phyloP scores from a whole-genome alignment of 2,113 vertebrate genomes.

The Chaetodon auriga region DNA sequence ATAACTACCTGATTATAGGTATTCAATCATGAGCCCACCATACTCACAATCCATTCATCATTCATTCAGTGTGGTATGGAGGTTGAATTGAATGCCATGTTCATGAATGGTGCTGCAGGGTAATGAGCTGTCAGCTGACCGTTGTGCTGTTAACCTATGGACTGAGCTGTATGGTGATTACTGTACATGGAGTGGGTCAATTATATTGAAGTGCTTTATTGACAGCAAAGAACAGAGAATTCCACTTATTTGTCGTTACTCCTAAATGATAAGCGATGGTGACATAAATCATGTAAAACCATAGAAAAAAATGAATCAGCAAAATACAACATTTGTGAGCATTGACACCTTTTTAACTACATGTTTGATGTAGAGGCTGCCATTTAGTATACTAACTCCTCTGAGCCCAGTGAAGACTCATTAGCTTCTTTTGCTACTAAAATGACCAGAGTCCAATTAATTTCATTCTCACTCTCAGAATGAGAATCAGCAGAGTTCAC shows the following conservation, averaged over 20 bases:
- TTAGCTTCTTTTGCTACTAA: neutral
- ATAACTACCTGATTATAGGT: constrained; percentile 40
- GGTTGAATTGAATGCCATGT: neutral
- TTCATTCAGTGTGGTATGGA: neutral
- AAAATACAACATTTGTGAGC: neutral
- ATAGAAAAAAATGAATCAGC: neutral
- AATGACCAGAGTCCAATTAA: neutral
- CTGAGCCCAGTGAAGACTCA: neutral
- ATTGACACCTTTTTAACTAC: neutral
- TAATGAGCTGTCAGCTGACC: constrained; percentile 22
- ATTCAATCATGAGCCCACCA: constrained; percentile 31
- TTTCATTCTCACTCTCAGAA: neutral
- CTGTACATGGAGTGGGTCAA: constrained; percentile 38
- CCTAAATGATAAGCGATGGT: constrained; percentile 4
- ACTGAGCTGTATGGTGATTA: constrained; percentile 45
- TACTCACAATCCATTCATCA: constrained; percentile 8
- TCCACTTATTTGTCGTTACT: constrained; percentile 28
- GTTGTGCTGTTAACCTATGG: constrained; percentile 17
- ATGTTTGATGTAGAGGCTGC: neutral
- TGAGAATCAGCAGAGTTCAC: constrained; percentile 1
- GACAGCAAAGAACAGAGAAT: constrained; percentile 21
- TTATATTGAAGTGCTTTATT: constrained; percentile 51
- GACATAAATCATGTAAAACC: neutral
- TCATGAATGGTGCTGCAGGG: constrained; percentile 14
- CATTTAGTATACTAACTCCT: neutral